These are phyloP conservation scores for Oreochromis spilurus DNA, from an alignment of 2,113 vertebrate species.

Conservation along the genomic window DNA sequence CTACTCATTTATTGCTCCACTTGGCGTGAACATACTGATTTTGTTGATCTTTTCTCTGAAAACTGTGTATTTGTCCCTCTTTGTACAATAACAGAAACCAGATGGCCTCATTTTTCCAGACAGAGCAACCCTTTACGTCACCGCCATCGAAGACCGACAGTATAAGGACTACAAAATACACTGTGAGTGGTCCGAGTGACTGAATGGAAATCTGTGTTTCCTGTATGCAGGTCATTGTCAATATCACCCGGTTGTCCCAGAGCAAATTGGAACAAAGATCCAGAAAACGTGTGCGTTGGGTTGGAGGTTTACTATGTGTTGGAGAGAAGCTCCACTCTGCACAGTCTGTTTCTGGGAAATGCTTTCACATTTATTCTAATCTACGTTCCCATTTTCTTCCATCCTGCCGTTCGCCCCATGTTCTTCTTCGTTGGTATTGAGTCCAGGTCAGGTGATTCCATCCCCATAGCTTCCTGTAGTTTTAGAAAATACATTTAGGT, in stretches of 20 bases:
- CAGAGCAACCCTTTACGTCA: conserved; percentile 86
- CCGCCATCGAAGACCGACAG: conserved; percentile 89
- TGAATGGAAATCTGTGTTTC: neutral
- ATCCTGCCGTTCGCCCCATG: neutral
- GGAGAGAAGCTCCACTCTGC: neutral
- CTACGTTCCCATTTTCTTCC: neutral
- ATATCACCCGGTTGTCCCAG: neutral
- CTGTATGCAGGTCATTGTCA: neutral
- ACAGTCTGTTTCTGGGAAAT: too few species aligned
- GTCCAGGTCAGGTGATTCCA: neutral
- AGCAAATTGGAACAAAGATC: neutral
- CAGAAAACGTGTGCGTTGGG: neutral
- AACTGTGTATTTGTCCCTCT: neutral
- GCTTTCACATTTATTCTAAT: neutral
- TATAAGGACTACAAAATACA: conserved; percentile 97
- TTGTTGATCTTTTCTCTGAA: neutral
- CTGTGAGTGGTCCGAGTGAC: conserved; percentile 72
- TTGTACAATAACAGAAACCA: conserved; percentile 70
- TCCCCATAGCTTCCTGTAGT: neutral
- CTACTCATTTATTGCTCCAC: neutral
- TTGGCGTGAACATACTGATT: neutral
- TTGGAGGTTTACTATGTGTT: too few species aligned
- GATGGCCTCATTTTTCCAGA: conserved; percentile 92
- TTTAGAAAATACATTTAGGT: neutral
- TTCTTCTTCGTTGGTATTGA: neutral